Base-by-base conservation (phyloP, 2,888 invertebrate genomes). In the Morpho deidamia region DNA sequence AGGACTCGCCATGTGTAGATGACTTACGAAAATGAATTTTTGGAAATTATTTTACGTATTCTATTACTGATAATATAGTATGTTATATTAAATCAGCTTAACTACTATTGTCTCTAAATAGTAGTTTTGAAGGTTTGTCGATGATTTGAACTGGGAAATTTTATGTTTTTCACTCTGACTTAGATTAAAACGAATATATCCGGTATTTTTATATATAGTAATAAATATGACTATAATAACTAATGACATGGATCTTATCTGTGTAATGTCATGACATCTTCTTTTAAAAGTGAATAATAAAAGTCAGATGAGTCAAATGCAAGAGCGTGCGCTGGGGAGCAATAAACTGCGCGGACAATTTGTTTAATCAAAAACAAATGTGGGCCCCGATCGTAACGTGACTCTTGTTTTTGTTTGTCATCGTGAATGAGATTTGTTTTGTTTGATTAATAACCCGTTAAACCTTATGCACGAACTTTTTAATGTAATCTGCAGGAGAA, bases 281-380 rank as follows among this genome's bases (percentile, higher is more conserved):
- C 49, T 59, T 54, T 58, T 56, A 54, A 61, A 59, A 50, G 59
- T 58, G 60, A 61, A 59, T 58, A 61, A 66, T 69, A 67, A 67
- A 65, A 67, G 66, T 60, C 68, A 72, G 70, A 74, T 70, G 75
- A 78, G 74, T 67, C 71, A 72, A 74, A 66, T 63, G 57, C 57
- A 53, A 53, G 61, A 58, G 56, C 64, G 66, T 67, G 69, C 82
- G 69, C 79, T 49, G 61, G 84, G 79, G 86, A 76, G 71, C 78
- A 71, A 88, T 88, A 88, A 87, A 88, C 74, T 76, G 78, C 60
- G 78, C 76, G 78, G 78, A 80, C 87, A 87, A 88, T 89, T 89
- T 88, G 83, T 86, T 88, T 88, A 89, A 89, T 89, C 87, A 88
- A 87, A 88, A 86, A 89, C 79, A 82, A 85, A 86, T 81, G 82